Conservation (phyloP, 1,140 invertebrate species). For the Macrosteles quadrilineatus region DNA sequence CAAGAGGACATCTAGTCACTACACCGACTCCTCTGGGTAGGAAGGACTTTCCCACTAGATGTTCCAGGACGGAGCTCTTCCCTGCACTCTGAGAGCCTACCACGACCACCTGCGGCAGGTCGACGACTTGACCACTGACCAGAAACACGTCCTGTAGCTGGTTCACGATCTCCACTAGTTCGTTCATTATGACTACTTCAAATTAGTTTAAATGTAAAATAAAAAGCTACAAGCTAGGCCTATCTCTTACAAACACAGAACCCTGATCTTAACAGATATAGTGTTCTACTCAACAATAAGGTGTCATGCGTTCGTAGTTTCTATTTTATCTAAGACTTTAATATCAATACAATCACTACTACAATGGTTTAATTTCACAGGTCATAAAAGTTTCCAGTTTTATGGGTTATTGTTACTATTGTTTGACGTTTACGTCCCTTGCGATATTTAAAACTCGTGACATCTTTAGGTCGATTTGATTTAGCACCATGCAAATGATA, state of each 20-base stretch:
- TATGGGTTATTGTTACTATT: too few species aligned
- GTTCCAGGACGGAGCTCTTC: slow-evolving; percentile 43
- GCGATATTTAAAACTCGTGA: too few species aligned
- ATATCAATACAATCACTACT: too few species aligned
- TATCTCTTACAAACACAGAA: background rate
- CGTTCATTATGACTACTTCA: slow-evolving; percentile 38
- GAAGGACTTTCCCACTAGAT: slow-evolving; percentile 40
- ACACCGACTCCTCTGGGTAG: slow-evolving; percentile 39
- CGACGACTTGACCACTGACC: slow-evolving; percentile 24
- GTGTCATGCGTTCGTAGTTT: too few species aligned
- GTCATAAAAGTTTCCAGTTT: too few species aligned
- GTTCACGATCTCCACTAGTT: slow-evolving; percentile 34
- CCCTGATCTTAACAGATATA: background rate
- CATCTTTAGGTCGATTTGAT: too few species aligned
- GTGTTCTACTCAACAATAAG: too few species aligned
- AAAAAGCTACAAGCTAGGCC: background rate
- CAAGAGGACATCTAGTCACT: slow-evolving; percentile 38
- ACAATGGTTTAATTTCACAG: too few species aligned
- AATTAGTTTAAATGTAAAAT: background rate
- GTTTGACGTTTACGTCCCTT: too few species aligned
- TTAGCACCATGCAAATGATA: too few species aligned
- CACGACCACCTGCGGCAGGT: slow-evolving; percentile 41
- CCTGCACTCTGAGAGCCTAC: slow-evolving; percentile 51
- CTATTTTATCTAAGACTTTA: too few species aligned
- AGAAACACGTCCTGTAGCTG: slow-evolving; percentile 40